Base-by-base conservation (phyloP, 2,888 invertebrate genomes). In the Ramazzottius varieornatus region DNA sequence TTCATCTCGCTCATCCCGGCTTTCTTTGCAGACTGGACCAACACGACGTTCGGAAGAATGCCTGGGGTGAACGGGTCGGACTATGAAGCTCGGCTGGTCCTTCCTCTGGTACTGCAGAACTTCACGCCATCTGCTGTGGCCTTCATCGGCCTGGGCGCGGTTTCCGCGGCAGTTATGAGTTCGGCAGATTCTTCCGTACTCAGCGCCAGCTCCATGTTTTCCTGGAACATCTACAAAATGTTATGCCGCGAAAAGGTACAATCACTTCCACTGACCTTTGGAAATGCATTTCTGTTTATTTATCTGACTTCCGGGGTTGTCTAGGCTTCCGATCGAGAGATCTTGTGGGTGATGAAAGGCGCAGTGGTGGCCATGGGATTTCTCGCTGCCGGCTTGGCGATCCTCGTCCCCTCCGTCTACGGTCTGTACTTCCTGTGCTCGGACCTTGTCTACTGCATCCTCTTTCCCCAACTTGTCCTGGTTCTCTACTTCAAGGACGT, bases 81-180 rank as follows among this genome's bases (percentile, higher is more conserved):
- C 8, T 73, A 76, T 1, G 79, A 93, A 78, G 86, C 88, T 1
- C 89, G 88, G 73, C 88, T 94, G 86, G 91, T 98, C 71, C 81
- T 98, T 70, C 96, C 96, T 63, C 84, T 98, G 83, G 94, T 96
- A 64, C 81, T 94, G 72, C 94, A 96, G 77, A 89, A 93, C 75
- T 81, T 98, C 65, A 96, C 96, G 8, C 96, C 96, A 0, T 84
- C 86, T 75, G 87, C 88, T 78, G 89, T 98, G 33, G 89, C 94
- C 1, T 96, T 98, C 80, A 88, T 98, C 74, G 96, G 94, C 4
- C 82, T 98, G 69, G 98, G 98, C 0, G 96, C 96, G 4, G 93
- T 98, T 4, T 94, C 94, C 0, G 98, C 96, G 1, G 96, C 96
- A 32, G 96, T 98, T 69, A 98, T 98, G 96, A 94, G 94, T 46